These are phyloP conservation scores for Delia radicum DNA, from an alignment of 1,140 invertebrate species.

Conservation along the genomic window DNA sequence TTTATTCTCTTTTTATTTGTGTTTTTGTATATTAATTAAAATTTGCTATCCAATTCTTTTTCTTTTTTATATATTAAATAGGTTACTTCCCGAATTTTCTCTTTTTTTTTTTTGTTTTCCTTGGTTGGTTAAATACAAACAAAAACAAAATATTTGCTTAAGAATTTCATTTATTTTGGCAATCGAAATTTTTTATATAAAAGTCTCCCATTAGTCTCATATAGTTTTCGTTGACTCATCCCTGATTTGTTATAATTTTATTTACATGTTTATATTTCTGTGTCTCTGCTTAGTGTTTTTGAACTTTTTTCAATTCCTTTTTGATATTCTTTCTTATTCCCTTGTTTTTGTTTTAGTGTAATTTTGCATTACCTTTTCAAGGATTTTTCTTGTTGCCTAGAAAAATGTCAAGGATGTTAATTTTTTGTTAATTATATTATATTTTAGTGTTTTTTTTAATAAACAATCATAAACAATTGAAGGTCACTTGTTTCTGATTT, in stretches of 20 bases:
- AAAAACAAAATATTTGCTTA: not conserved
- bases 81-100: constrained; percentile 24
- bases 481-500: no score
- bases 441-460: not conserved
- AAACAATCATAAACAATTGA: not conserved
- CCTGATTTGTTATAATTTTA: constrained; percentile 11
- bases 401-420: constrained; percentile 4
- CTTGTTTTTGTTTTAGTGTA: not conserved
- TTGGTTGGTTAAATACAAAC: not conserved
- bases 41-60: not conserved
- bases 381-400: not conserved
- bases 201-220: not conserved
- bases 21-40: not conserved
- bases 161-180: not conserved
- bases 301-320: not conserved
- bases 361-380: not conserved
- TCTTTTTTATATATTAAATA: not conserved
- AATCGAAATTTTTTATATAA: not conserved
- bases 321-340: not conserved
- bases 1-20: not conserved
- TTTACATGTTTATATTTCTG: not conserved
- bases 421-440: constrained; percentile 8
- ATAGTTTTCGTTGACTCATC: constrained; percentile 6
- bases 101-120: constrained; percentile 9
- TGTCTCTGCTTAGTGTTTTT: not conserved